Percentiles rank a stretch among this genome's conserved stretches.
Conservation (phyloP, 2,113 vertebrate genomes). For the Elephas maximus region DNA sequence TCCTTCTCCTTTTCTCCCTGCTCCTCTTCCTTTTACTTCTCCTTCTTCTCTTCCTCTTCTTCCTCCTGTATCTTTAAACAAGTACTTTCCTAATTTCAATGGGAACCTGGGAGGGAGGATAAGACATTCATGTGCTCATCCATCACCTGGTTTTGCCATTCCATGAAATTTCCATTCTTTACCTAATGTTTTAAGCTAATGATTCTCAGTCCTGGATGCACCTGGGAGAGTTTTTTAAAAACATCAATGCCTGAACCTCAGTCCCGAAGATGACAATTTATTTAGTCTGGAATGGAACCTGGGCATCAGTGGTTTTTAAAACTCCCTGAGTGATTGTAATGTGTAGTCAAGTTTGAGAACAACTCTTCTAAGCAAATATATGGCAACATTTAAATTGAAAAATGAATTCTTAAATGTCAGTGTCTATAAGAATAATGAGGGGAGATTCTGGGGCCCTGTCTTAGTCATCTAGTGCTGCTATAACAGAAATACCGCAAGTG, state of each 20-base stretch:
- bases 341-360: conserved; percentile 2
- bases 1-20: background rate
- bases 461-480: no score
- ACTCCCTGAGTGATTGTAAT: background rate
- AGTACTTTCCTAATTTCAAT: background rate
- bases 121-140: background rate
- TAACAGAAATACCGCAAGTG: no score
- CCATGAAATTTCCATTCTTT: background rate
- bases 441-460: background rate
- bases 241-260: background rate
- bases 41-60: background rate
- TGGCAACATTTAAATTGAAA: background rate
- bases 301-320: conserved; percentile 3
- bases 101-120: background rate
- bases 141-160: background rate
- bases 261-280: conserved; percentile 24
- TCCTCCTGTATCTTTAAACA: background rate
- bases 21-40: background rate
- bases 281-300: conserved; percentile 10
- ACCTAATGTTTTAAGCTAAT: background rate
- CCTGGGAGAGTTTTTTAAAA: background rate
- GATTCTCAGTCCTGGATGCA: background rate
- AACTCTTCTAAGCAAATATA: conserved; percentile 4
- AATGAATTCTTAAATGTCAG: background rate
- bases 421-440: background rate